phyloP scores from a whole-genome alignment of 1,140 invertebrate species.

The Euura lappo region DNA sequence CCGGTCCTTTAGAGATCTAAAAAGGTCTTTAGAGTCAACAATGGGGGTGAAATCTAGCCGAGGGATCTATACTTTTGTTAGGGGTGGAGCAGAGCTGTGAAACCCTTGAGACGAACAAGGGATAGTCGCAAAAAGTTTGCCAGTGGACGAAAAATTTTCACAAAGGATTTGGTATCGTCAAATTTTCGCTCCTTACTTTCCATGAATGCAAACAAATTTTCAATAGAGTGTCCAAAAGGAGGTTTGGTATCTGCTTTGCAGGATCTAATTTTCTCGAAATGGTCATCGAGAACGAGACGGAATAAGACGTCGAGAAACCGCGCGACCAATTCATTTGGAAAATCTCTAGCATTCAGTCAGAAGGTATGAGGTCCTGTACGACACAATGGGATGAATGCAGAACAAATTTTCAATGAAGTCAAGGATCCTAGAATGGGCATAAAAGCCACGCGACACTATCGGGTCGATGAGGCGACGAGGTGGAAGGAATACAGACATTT shows the following conservation, averaged over 20 bases:
- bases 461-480: background rate
- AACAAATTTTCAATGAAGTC: background rate
- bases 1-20: slow-evolving; percentile 2
- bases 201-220: slow-evolving; percentile 3
- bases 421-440: background rate
- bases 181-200: background rate
- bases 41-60: background rate
- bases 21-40: slow-evolving; percentile 7
- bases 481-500: background rate
- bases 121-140: background rate
- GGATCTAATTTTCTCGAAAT: background rate
- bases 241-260: background rate
- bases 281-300: background rate
- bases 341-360: background rate
- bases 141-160: background rate
- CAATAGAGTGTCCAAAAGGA: background rate
- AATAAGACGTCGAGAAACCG: background rate
- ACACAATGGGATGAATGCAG: background rate
- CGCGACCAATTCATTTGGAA: slow-evolving; percentile 2
- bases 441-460: background rate
- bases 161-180: too few species aligned
- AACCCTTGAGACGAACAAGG: too few species aligned
- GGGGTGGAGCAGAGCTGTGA: background rate
- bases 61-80: background rate
- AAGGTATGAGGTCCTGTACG: background rate